Evolutionary conservation across 2,888 invertebrate genomes (phyloP), one percentile per base, ranked within the genome.

Genomic region (Hemicrepidius hirtus): DNA sequence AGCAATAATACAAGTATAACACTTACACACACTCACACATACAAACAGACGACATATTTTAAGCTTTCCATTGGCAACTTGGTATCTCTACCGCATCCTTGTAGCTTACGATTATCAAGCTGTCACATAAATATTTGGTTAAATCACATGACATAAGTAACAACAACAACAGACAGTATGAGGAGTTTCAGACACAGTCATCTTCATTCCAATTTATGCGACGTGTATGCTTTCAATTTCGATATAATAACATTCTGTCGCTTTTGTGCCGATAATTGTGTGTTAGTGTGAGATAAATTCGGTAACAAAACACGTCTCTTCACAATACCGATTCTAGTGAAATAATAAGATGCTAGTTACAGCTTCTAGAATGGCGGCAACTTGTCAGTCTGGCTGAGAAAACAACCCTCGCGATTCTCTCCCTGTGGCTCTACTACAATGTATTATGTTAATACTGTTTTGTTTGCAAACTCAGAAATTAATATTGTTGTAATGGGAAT

Each of bases 241-340:
- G 76, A 81, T 83, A 83, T 82, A 82, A 83, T 82, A 83, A 82
- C 82, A 82, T 82, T 83, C 82, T 82, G 83, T 81, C 80, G 80
- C 82, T 82, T 82, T 84, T 84, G 84, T 84, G 78, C 75, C 75
- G 80, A 83, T 84, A 84, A 84, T 84, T 84, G 84, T 84, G 77
- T 84, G 84, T 80, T 82, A 80, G 81, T 80, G 80, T 79, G 83
- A 84, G 85, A 85, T 85, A 84, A 84, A 84, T 84, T 84, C 82
- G 81, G 79, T 80, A 80, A 82, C 82, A 83, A 84, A 84, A 84
- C 84, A 81, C 79, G 80, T 79, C 77, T 77, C 71, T 73, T 75
- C 77, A 80, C 79, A 80, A 81, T 80, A 81, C 78, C 81, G 82
- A 82, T 78, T 81, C 78, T 80, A 80, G 79, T 77, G 80, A 75